Percentiles rank a stretch among this genome's conserved stretches.
Conservation (phyloP, 2,888 invertebrate species). For the Xylota segnis region DNA sequence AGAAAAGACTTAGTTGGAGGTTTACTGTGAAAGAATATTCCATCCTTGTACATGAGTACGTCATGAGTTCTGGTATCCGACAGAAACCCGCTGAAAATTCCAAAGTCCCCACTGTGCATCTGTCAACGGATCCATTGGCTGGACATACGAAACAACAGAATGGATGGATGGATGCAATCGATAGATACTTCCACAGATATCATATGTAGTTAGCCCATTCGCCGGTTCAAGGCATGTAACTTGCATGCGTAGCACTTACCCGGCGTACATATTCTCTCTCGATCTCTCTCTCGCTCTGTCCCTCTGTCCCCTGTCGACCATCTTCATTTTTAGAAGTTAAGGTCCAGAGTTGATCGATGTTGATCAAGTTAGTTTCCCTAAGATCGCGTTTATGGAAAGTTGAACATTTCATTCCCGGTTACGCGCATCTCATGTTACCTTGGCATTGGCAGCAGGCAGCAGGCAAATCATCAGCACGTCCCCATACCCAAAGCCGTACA, state of each 20-base stretch:
- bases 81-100: not conserved
- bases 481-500: not conserved
- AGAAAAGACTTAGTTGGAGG: too few species aligned
- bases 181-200: slow-evolving; percentile 63
- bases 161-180: slow-evolving; percentile 63
- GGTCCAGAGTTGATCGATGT: slow-evolving; percentile 81
- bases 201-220: slow-evolving; percentile 19
- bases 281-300: slow-evolving; percentile 10
- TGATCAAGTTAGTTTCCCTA: slow-evolving; percentile 83
- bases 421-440: slow-evolving; percentile 29
- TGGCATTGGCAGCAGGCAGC: not conserved
- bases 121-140: not conserved
- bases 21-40: too few species aligned
- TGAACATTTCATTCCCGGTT: slow-evolving; percentile 63
- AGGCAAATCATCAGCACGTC: slow-evolving; percentile 57
- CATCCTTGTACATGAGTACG: too few species aligned
- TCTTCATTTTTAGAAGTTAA: slow-evolving; percentile 77
- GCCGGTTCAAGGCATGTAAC: slow-evolving; percentile 26
- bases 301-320: not conserved
- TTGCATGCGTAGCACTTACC: slow-evolving; percentile 42
- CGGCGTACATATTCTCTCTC: not conserved
- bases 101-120: slow-evolving; percentile 33
- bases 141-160: slow-evolving; percentile 43
- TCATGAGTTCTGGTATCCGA: too few species aligned
- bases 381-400: slow-evolving; percentile 83